Base-by-base conservation (phyloP, 1,140 invertebrate species). In the Scaptomyza pallida region DNA sequence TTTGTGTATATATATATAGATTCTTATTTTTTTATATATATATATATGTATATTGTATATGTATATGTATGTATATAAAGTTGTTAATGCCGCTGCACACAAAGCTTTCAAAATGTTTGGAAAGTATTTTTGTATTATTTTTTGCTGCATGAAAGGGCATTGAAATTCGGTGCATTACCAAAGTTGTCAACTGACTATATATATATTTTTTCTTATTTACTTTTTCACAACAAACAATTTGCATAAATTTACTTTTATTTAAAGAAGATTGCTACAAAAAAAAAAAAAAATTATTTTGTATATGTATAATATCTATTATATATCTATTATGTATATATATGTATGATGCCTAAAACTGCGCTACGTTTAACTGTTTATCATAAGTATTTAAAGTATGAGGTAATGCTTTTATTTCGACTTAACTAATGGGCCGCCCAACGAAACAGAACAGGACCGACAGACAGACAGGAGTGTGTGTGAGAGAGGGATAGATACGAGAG, bases 351-450 rank as follows among this genome's bases (percentile, higher is more conserved):
- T 60, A 60, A 35, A 56, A 15, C 30, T 65, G 65, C 51, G 75
- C 72, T 80, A 80, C 67, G 51, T 59, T 70, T 75, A 78, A 83
- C 71, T 63, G n/a, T 62, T 83, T 73, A 59, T 85, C 72, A 80
- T 86, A 80, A 88, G 77, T 88, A 78, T 86, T 86, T 83, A 86
- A 86, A 86, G 78, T 86, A 86, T 86, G 81, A 86, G 81, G 81
- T 86, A 86, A 86, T 86, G 81, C 68, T 81, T n/a, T 86, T 86
- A 86, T 86, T 86, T 63, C 67, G 57, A 72, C 81, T 86, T 86
- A 86, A 57, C 55, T 72, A 67, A 50, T 35, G 37, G 19, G 40
- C 26, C 33, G 21, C 3, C 35, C n/a, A n/a, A n/a, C n/a, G n/a
- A n/a, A n/a, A n/a, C n/a, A n/a, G n/a, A n/a, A n/a, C n/a, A n/a